Conservation (phyloP, 2,888 invertebrate species). For the Pseudococcus longispinus region DNA sequence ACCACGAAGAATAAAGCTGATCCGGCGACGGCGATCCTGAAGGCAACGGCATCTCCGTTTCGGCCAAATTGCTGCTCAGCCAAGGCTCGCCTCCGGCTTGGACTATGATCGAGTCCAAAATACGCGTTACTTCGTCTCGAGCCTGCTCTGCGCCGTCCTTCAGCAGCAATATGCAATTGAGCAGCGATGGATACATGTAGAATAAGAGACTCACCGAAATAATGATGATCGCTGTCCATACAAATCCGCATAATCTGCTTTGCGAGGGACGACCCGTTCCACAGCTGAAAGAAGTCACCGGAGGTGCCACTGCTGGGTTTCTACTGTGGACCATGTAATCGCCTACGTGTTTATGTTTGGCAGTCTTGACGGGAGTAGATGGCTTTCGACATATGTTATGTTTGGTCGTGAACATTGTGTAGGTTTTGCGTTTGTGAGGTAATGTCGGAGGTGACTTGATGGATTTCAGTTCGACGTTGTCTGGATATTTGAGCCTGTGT, state of each 20-base stretch:
- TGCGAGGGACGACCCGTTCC: background rate
- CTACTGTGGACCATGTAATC: background rate
- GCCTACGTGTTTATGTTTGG: background rate
- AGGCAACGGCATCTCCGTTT: background rate
- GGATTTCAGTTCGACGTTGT: background rate
- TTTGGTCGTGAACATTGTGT: background rate
- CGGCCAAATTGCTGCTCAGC: background rate
- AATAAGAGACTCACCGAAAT: background rate
- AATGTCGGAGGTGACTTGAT: background rate
- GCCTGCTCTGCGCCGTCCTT: conserved; percentile 9
- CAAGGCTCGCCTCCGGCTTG: background rate
- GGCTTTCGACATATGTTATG: background rate
- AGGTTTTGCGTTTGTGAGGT: background rate
- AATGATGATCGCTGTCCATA: background rate
- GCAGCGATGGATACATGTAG: background rate
- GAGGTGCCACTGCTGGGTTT: background rate
- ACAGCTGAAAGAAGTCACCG: background rate
- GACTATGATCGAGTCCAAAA: background rate
- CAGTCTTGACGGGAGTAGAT: background rate
- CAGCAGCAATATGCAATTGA: background rate
- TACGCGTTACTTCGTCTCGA: background rate
- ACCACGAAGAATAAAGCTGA: background rate
- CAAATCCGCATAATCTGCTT: background rate
- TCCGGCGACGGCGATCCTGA: background rate
- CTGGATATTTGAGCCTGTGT: background rate